A percentile compares a stretch with the other conserved stretches of the same genome.
phyloP scores from a whole-genome alignment of 2,113 vertebrate genomes.

The Micronisus gabar region DNA sequence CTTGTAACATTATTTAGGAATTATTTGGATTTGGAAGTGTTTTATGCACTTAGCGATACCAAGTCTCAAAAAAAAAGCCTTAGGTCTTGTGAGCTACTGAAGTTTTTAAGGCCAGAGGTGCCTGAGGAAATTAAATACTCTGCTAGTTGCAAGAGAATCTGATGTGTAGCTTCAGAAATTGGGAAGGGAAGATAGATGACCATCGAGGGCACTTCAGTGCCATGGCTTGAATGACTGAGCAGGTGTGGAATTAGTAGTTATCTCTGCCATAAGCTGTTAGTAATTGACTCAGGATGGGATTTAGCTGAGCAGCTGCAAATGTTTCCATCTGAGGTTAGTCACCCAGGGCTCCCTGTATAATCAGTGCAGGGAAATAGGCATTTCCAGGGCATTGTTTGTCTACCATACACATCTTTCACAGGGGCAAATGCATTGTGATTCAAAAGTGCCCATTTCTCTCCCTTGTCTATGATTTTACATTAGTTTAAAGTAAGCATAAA shows the following conservation, averaged over 20 bases:
- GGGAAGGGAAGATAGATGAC: not conserved
- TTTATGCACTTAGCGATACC: not conserved
- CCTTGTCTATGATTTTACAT: not conserved
- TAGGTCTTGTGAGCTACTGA: not conserved
- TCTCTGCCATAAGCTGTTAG: not conserved
- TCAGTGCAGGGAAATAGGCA: not conserved
- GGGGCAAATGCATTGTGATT: not conserved
- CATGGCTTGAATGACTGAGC: not conserved
- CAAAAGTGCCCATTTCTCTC: not conserved
- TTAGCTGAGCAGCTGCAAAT: not conserved
- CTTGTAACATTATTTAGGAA: not conserved
- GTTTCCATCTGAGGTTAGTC: not conserved
- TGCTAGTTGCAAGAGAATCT: not conserved
- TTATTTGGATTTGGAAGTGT: not conserved
- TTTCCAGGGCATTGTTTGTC: not conserved
- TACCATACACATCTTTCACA: not conserved
- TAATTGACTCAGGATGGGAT: not conserved
- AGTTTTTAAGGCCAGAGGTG: not conserved
- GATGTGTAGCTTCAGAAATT: not conserved
- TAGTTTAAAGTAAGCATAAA: not conserved
- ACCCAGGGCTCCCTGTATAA: not conserved
- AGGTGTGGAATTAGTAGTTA: conserved; percentile 1
- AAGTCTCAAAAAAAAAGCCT: not conserved
- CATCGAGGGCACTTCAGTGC: not conserved
- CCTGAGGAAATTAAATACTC: not conserved